Evolutionary conservation across 2,797 vertebrate genomes (phyloP), one percentile per base, ranked within the genome.

Genomic region (Eulemur coronatus): DNA sequence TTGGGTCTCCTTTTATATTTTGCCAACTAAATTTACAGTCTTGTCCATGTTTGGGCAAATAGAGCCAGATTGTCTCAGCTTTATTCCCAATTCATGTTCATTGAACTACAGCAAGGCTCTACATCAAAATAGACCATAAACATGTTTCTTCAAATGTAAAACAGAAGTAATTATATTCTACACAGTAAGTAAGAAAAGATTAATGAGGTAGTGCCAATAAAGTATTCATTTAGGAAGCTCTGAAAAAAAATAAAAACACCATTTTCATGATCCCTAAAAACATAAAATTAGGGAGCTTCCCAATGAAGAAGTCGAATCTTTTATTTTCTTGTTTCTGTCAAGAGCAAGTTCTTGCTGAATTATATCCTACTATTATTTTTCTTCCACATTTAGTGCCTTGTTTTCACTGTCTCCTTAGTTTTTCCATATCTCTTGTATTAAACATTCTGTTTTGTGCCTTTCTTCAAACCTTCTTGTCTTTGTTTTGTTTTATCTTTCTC

Each of bases 101-200:
- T 33, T 85, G 88, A 85, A 89, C 30, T 89, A 46, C 52, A 96
- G 33, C 43, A 92, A 81, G 41, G 10, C 24, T 92, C n/a, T 75
- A 84, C 15, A 96, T 84, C 61, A 92, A 96, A 97, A 95, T 14
- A 97, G 61, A 95, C 18, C 18, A 87, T 75, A 78, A 91, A 89
- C 14, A 55, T 73, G 48, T 92, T 96, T 97, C 72, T 89, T 95
- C 84, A 95, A 95, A 91, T 95, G 65, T 95, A 84, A 97, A 90
- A 88, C 30, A 92, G 59, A 90, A 95, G 33, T 94, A 95, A 97
- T 97, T 97, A 94, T 46, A 94, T 79, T 96, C 52, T 84, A 22
- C 33, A 88, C n/a, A 89, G 75, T 61, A 76, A 95, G 10, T 91
- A 87, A 89, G 55, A 94, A 85, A 96, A 94, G 86, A 97, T 94